These are phyloP conservation scores for Henricia sp. DNA, from an alignment of 53 echinoderm and acorn worm genomes.

Conservation along the genomic window DNA sequence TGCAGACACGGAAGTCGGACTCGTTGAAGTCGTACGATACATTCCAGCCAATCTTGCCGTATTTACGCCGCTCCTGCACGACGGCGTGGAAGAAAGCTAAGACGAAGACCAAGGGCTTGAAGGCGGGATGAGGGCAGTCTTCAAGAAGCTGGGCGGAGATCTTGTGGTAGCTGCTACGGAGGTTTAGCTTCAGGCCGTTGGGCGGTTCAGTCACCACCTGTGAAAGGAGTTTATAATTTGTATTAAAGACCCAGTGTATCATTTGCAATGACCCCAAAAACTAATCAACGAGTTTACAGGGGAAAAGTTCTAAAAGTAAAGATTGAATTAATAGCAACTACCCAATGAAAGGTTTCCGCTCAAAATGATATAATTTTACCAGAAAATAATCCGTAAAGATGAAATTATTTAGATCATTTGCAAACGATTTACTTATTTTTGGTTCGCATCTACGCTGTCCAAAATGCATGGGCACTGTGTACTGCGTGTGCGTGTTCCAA, in stretches of 20 bases:
- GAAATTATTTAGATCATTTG: no score
- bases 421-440: no score
- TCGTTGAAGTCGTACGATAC: conserved; percentile 99
- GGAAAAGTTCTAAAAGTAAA: background rate
- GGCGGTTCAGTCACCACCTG: conserved; percentile 99
- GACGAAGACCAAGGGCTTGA: conserved; percentile 96
- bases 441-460: no score
- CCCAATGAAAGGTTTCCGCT: background rate
- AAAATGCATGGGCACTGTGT: no score
- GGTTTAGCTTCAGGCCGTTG: conserved; percentile 97
- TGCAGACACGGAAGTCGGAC: conserved; percentile 96
- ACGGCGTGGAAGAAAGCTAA: conserved; percentile 99
- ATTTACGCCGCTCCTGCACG: conserved; percentile 95
- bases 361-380: background rate
- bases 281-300: background rate
- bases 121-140: conserved; percentile 91
- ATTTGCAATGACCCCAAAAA: no score
- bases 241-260: no score
- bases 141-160: conserved; percentile 91
- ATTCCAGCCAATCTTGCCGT: conserved; percentile 99
- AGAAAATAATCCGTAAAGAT: no score
- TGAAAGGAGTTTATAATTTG: background rate
- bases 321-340: background rate
- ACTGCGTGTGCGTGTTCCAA: no score
- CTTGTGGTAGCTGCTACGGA: conserved; percentile 96